These are phyloP conservation scores for Apogon talboti DNA, from an alignment of 2,797 vertebrate species.

Conservation along the genomic window DNA sequence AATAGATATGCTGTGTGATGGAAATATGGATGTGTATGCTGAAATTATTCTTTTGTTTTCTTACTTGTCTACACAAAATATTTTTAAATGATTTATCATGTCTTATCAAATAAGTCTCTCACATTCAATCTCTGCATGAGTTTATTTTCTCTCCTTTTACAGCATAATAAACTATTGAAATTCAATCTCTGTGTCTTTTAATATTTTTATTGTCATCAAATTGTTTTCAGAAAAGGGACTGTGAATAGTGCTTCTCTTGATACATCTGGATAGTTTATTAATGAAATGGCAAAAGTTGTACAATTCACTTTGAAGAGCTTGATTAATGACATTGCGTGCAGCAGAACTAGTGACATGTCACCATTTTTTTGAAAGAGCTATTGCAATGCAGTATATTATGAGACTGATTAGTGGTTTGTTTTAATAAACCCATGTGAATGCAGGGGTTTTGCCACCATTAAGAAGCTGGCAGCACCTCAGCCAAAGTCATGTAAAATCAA, in stretches of 20 bases:
- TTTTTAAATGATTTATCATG: constrained; percentile 80
- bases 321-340: not conserved
- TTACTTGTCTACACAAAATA: constrained; percentile 74
- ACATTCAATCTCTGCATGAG: constrained; percentile 78
- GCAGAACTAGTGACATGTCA: not conserved
- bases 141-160: constrained; percentile 74
- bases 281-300: too few species aligned
- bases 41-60: constrained; percentile 70
- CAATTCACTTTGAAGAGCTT: not conserved
- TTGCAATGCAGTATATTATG: not conserved
- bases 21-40: constrained; percentile 66
- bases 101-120: constrained; percentile 68
- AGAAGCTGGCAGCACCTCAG: too few species aligned
- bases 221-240: not conserved
- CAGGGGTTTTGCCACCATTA: too few species aligned
- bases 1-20: constrained; percentile 66
- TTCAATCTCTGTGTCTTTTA: constrained; percentile 4
- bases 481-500: too few species aligned
- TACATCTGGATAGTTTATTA: too few species aligned
- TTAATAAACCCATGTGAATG: too few species aligned
- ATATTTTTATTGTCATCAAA: not conserved
- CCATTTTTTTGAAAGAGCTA: not conserved
- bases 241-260: too few species aligned
- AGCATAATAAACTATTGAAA: constrained; percentile 83
- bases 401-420: not conserved